Evolutionary conservation across 1,140 invertebrate genomes (phyloP).

Genomic region (Drosophila ohnishii): DNA sequence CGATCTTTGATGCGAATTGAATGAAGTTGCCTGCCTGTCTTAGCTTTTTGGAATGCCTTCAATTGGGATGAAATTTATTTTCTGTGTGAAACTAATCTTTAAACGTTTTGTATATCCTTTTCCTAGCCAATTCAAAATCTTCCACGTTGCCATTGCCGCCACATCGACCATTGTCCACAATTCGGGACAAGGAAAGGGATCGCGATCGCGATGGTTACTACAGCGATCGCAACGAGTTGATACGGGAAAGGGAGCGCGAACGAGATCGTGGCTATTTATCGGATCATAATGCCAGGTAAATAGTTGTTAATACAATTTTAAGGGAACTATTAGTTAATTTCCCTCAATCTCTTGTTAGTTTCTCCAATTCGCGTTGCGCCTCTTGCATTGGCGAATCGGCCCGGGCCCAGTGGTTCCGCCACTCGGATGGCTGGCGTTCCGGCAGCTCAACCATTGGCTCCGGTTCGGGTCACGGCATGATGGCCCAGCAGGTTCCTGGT

Average conservation of each 20-base stretch:
- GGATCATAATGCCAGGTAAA: conserved; percentile 91
- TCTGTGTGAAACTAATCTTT: neutral
- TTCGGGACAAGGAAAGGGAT: conserved; percentile 83
- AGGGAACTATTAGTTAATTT: neutral
- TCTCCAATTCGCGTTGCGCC: conserved; percentile 88
- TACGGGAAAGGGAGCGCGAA: conserved; percentile 87
- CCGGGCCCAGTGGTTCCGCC: conserved; percentile 92
- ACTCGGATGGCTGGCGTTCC: conserved; percentile 93
- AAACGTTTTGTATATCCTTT: neutral
- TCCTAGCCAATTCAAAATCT: conserved; percentile 86
- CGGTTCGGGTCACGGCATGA: conserved; percentile 82
- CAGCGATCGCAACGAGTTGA: conserved; percentile 92
- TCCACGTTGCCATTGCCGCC: conserved; percentile 90
- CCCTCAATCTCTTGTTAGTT: conserved; percentile 71
- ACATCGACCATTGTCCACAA: conserved; percentile 84
- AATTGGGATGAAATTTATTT: conserved; percentile 14
- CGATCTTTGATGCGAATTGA: conserved; percentile 19
- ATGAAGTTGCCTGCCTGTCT: conserved; percentile 28
- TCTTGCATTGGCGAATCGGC: conserved; percentile 93
- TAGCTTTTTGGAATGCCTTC: conserved; percentile 33
- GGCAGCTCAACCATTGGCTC: conserved; percentile 89
- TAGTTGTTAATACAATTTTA: neutral
- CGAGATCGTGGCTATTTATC: conserved; percentile 92
- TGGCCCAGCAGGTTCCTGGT: conserved; percentile 76
- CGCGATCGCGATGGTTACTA: conserved; percentile 90